Evolutionary conservation across 2,888 invertebrate genomes (phyloP).

Genomic region (Psylliodes chrysocephalus): DNA sequence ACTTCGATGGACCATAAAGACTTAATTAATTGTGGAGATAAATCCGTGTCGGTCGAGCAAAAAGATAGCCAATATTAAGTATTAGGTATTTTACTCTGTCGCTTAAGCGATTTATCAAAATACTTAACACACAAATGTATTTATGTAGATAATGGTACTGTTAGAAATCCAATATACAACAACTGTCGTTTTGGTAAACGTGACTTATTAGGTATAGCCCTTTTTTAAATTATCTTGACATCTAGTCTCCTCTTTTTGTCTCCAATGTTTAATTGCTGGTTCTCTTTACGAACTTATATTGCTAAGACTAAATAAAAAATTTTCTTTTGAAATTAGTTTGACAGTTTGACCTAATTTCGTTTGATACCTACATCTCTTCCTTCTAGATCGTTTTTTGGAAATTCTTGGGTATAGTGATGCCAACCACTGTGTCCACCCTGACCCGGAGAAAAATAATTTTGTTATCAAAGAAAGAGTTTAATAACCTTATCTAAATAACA

Average conservation of each 20-base stretch:
- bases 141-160: constrained; percentile 48
- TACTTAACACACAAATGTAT: constrained; percentile 49
- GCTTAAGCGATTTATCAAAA: constrained; percentile 53
- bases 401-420: too few relatives aligned
- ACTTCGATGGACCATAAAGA: constrained; percentile 34
- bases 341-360: too few relatives aligned
- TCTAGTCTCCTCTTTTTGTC: neutral
- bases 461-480: too few relatives aligned
- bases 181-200: constrained; percentile 49
- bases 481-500: too few relatives aligned
- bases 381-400: too few relatives aligned
- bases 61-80: constrained; percentile 49
- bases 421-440: too few relatives aligned
- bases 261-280: too few relatives aligned
- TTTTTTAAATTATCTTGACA: neutral
- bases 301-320: too few relatives aligned
- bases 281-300: too few relatives aligned
- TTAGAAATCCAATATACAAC: constrained; percentile 48
- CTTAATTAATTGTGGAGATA: constrained; percentile 51
- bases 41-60: constrained; percentile 47
- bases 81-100: constrained; percentile 48
- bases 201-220: neutral
- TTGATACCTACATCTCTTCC: too few relatives aligned
- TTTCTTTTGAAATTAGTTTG: too few relatives aligned
- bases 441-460: too few relatives aligned